These are phyloP conservation scores for Conus betulinus DNA, from an alignment of 1,140 invertebrate genomes.

Conservation along the genomic window DNA sequence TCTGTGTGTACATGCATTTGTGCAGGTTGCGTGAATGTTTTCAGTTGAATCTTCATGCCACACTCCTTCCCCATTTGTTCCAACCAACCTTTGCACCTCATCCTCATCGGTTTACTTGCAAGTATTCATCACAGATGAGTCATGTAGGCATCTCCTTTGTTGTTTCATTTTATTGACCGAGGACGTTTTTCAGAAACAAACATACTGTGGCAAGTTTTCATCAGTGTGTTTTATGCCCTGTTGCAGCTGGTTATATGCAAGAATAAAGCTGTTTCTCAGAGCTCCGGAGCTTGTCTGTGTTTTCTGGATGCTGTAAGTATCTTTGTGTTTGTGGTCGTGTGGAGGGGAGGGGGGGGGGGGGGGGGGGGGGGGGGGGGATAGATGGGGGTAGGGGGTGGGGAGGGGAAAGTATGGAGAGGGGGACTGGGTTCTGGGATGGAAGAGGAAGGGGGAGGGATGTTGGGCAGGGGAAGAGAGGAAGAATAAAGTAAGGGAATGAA, in stretches of 20 bases:
- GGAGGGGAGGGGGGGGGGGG: too few species aligned
- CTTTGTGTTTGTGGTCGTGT: not conserved
- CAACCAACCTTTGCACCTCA: too few species aligned
- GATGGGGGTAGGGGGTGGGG: too few species aligned
- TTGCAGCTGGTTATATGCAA: constrained; percentile 84
- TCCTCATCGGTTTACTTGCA: not conserved
- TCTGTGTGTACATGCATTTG: not conserved
- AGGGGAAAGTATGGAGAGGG: too few species aligned
- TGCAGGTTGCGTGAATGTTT: too few species aligned
- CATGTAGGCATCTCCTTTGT: not conserved
- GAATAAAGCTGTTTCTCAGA: constrained; percentile 82
- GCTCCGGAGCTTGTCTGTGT: constrained; percentile 83
- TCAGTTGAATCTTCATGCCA: too few species aligned
- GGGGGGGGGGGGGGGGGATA: too few species aligned
- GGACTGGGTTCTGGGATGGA: not conserved
- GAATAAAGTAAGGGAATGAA: not conserved
- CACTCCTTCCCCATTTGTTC: too few species aligned
- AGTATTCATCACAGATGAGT: not conserved
- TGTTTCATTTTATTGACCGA: not conserved
- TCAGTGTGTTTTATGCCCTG: constrained; percentile 30
- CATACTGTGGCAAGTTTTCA: too few species aligned
- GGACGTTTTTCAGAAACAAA: too few species aligned
- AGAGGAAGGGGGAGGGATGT: too few species aligned
- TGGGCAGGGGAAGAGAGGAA: not conserved
- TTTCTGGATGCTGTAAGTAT: constrained; percentile 85